These are phyloP conservation scores for Zosterops lateralis DNA, from an alignment of 2,113 vertebrate genomes.

Conservation along the genomic window DNA sequence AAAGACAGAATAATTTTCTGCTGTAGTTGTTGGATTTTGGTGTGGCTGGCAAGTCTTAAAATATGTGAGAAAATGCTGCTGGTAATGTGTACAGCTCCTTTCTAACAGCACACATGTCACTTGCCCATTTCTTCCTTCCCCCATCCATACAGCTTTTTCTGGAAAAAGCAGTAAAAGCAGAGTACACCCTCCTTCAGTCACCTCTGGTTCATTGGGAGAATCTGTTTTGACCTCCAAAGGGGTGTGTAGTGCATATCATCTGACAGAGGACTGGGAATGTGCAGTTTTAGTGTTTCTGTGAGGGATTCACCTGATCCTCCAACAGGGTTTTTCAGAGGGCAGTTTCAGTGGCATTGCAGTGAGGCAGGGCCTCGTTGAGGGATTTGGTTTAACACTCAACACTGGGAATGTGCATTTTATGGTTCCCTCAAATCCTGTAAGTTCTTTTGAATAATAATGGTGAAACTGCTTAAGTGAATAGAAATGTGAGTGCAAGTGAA, in stretches of 20 bases:
- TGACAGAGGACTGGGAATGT: background rate
- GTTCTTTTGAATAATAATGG: background rate
- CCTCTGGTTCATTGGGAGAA: background rate
- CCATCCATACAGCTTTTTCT: background rate
- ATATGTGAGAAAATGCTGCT: background rate
- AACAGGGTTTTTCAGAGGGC: background rate
- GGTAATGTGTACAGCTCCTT: background rate
- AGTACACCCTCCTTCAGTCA: background rate
- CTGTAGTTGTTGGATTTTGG: background rate
- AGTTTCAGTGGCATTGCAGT: background rate
- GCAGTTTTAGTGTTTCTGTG: background rate
- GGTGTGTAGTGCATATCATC: background rate
- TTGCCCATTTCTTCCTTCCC: background rate
- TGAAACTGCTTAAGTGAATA: background rate
- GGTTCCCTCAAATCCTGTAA: background rate
- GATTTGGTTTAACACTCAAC: background rate
- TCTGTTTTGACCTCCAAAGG: background rate
- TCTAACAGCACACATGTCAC: background rate
- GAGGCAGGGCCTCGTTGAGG: background rate
- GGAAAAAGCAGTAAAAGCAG: background rate
- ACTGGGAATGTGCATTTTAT: background rate
- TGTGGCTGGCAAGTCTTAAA: background rate
- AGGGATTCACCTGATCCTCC: background rate
- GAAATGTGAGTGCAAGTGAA: background rate
- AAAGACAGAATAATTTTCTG: background rate